These are phyloP conservation scores for Colinus virginianus DNA, from an alignment of 2,113 vertebrate species.

Conservation along the genomic window DNA sequence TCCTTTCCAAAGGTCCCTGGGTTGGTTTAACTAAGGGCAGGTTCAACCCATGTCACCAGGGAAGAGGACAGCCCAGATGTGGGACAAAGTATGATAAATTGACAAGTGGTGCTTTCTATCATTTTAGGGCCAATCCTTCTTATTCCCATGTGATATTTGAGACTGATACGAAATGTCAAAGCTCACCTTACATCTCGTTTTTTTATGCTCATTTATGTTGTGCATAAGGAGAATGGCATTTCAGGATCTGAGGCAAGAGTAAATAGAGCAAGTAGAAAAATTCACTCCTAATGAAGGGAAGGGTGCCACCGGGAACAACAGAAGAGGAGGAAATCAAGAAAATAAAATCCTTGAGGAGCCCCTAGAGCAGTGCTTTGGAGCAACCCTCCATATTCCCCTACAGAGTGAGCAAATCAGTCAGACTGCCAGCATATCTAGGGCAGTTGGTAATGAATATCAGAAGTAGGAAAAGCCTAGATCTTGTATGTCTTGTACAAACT, in stretches of 20 bases:
- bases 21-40: background rate
- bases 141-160: background rate
- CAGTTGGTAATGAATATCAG: background rate
- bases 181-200: background rate
- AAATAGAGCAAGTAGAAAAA: background rate
- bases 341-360: background rate
- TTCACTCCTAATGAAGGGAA: background rate
- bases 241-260: background rate
- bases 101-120: background rate
- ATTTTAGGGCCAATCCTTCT: background rate
- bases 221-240: background rate
- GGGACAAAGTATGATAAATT: background rate
- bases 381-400: background rate
- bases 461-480: background rate
- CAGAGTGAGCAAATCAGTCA: background rate
- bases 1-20: background rate
- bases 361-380: background rate
- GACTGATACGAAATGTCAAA: background rate
- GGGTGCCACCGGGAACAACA: background rate
- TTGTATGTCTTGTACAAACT: background rate
- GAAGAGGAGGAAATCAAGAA: background rate
- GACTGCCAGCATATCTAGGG: background rate
- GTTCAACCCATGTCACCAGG: background rate
- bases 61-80: background rate
- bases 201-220: background rate